A percentile compares a stretch with the other conserved stretches of the same genome.
Evolutionary conservation across 2,888 invertebrate genomes (phyloP).

Genomic region (Autographa gamma): DNA sequence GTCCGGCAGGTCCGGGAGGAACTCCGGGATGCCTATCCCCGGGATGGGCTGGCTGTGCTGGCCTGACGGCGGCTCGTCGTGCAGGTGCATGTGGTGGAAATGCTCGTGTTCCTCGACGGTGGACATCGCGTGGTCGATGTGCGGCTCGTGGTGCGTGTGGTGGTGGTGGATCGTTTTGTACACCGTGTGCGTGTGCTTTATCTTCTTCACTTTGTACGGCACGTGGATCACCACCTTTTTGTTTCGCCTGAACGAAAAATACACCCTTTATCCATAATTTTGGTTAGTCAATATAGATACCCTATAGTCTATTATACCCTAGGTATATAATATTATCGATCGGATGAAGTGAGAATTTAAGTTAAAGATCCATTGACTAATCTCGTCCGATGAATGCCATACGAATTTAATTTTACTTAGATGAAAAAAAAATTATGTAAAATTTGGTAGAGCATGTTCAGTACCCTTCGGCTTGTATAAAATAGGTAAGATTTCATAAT

Average conservation of each 20-base stretch:
- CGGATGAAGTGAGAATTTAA: no score
- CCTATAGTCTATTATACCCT: no score
- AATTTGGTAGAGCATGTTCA: no score
- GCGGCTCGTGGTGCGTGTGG: slow-evolving; percentile 78
- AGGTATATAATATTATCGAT: no score
- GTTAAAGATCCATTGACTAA: no score
- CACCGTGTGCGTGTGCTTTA: slow-evolving; percentile 92
- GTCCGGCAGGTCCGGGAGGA: slow-evolving; percentile 78
- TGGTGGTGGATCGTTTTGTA: slow-evolving; percentile 91
- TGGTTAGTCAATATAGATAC: no score
- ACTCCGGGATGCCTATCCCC: slow-evolving; percentile 81
- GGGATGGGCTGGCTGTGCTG: slow-evolving; percentile 79
- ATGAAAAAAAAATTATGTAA: no score
- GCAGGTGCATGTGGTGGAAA: slow-evolving; percentile 83
- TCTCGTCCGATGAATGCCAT: no score
- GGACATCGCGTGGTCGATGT: slow-evolving; percentile 66
- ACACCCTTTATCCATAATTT: neutral
- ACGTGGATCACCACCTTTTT: slow-evolving; percentile 92
- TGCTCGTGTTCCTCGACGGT: slow-evolving; percentile 85
- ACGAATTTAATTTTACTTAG: no score
- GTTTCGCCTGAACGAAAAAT: slow-evolving; percentile 79
- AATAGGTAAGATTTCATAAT: no score
- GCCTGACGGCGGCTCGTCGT: slow-evolving; percentile 72
- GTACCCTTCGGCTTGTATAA: no score
- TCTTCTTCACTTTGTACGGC: slow-evolving; percentile 91